Percentiles rank a stretch among this genome's conserved stretches.
Conservation (phyloP, 2,888 invertebrate genomes). For the Aphelenchoides bicaudatus region DNA sequence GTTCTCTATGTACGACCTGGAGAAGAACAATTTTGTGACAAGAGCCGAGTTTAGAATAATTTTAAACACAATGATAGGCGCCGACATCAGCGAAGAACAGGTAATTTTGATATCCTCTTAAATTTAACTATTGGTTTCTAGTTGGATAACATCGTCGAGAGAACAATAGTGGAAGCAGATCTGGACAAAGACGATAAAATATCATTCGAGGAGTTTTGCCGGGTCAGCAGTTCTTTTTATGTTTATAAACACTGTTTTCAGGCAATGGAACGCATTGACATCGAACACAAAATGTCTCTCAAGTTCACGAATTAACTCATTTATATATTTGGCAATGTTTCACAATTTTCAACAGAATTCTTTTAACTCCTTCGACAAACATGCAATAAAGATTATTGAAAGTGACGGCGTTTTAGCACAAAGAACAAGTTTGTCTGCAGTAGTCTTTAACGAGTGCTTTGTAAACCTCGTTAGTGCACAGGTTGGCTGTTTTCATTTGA, state of each 20-base stretch:
- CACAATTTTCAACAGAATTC: no score
- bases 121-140: background rate
- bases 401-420: background rate
- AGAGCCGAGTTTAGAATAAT: conserved; percentile 77
- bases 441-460: conserved; percentile 1
- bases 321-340: no score
- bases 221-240: background rate
- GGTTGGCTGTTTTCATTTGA: background rate
- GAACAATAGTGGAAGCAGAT: conserved; percentile 95
- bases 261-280: conserved; percentile 85
- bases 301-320: conserved; percentile 81
- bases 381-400: background rate
- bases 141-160: conserved; percentile 85
- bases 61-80: conserved; percentile 79
- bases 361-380: no score
- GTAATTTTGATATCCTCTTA: background rate
- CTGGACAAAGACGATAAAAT: conserved; percentile 92
- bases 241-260: conserved; percentile 60
- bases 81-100: conserved; percentile 75
- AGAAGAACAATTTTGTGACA: conserved; percentile 75
- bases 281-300: conserved; percentile 99
- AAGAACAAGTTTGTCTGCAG: background rate
- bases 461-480: conserved; percentile 11
- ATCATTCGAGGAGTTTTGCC: conserved; percentile 86
- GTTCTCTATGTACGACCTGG: conserved; percentile 98